Evolutionary conservation across 2,113 vertebrate species (phyloP), one percentile per base, ranked within the genome.

Genomic region (Lota lota): DNA sequence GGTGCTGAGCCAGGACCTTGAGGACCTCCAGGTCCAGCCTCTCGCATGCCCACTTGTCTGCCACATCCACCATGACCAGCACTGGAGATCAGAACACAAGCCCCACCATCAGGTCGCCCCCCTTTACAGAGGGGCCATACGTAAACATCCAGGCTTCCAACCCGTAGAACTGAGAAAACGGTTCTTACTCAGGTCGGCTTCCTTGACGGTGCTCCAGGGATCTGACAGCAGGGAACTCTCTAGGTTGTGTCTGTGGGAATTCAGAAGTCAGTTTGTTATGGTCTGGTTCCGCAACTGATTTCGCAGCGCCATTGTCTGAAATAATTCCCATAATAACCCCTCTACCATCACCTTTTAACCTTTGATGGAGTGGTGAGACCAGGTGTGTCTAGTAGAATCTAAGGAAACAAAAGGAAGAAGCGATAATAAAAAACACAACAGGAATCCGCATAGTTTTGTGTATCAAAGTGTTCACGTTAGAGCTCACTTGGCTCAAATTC

Each of bases 341-440:
- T 22, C 15, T 33, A 68, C 40, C 64, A 21, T 63, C 87, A 98
- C 97, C 93, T 95, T 92, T 94, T 96, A 83, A 88, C 94, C 85
- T 96, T 97, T 11, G 76, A 22, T 5, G 64, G 78, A 22, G 81
- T 94, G 17, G 92, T 97, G 78, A 99, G 91, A 33, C 97, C 97
- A 67, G 97, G 97, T 0, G 97, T 99, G 79, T 99, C 97, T 80
- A 98, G 87, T 19, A 99, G 88, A 85, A 99, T 85, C 97, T 99
- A 2, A 2, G 86, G 83, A 77, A 64, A 58, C 2, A 60, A 0
- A 64, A 2, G 56, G 14, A 33, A 33, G 28, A 33, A 33, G 28
- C 4, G 8, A 12, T 10, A 14, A 11, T 47, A 0, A 47, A 47
- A 47, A 47, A 47, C 11, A 47, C 40, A 14, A 47, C 14, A 21